Base-by-base conservation (phyloP, 2,888 invertebrate species). In the Stenoptilia bipunctidactyla region DNA sequence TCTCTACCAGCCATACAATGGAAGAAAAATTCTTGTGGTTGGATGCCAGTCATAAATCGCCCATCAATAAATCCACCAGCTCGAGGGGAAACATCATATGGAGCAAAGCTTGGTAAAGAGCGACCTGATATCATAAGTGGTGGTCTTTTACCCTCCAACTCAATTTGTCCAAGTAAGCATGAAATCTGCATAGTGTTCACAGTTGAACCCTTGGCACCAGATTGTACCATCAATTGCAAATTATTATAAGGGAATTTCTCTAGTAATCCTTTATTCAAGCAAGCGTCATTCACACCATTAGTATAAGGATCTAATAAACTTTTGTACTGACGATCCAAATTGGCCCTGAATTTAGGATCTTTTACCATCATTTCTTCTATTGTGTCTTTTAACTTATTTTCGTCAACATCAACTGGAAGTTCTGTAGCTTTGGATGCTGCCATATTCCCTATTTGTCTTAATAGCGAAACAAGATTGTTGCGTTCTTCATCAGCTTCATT, bases 1-100 rank as follows among this genome's bases (percentile, higher is more conserved):
- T 99, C 99, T 72, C 99, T 89, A 40, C 99, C 99, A 40, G 99
- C 99, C 98, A 99, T 99, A 63, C 98, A 98, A 86, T 99, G 98
- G 79, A 98, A 98, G 82, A 97, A 99, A 68, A 97, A 97, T 63
- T 99, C 98, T 73, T 97, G 97, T 0, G 98, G 97, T 58, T 93
- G 90, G 53, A 99, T 96, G n/a, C 99, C 99, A 0, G 98, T 98
- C 89, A 98, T 90, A 65, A 99, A 99, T 8, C 99, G 88, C 0
- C 96, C 96, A 52, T 94, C 94, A 40, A 99, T 94, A 63, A 97
- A 99, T 1, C 99, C 99, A 6, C 99, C 97, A 0, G 98, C 94
- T 60, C 94, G 86, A 0, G 98, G 97, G 0, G 93, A 88, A 6
- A 92, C 88, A 56, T 98, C 97, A 56, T 92, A 96, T 0, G 92